phyloP scores from a whole-genome alignment of 1,140 invertebrate species.

The Hycleus cichorii region DNA sequence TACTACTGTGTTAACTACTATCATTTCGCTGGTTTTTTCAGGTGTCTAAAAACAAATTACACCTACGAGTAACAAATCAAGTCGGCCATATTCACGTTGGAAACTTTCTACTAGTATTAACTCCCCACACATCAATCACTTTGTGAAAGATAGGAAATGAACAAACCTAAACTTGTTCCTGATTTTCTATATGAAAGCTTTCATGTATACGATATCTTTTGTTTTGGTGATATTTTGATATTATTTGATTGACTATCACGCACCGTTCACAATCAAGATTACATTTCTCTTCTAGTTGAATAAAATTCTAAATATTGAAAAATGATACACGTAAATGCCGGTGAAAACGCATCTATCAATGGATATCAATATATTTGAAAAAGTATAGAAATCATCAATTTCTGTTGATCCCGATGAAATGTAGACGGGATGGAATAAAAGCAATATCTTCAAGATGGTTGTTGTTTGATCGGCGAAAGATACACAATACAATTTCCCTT shows the following conservation, averaged over 20 bases:
- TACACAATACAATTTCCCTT: not conserved
- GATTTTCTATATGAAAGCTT: conserved; percentile 28
- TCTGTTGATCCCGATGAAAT: not conserved
- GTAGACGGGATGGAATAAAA: not conserved
- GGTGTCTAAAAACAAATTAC: not conserved
- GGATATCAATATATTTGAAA: not conserved
- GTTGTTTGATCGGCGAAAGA: not conserved
- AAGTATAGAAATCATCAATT: not conserved
- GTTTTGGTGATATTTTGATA: conserved; percentile 7
- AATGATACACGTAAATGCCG: no score
- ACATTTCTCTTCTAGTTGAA: no score
- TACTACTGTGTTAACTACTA: no score
- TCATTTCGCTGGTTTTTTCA: no score
- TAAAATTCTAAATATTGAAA: no score
- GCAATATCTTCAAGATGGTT: not conserved
- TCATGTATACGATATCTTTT: conserved; percentile 27
- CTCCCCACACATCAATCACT: conserved; percentile 36
- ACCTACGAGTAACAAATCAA: conserved; percentile 21
- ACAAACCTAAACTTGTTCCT: conserved; percentile 29
- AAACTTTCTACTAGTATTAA: conserved; percentile 17
- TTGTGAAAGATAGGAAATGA: conserved; percentile 39
- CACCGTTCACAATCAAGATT: not conserved
- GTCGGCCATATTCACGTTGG: conserved; percentile 21
- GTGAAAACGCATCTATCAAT: no score
- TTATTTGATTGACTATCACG: conserved; percentile 33